These are phyloP conservation scores for Genyomyrus donnyi DNA, from an alignment of 2,113 vertebrate genomes.

Conservation along the genomic window DNA sequence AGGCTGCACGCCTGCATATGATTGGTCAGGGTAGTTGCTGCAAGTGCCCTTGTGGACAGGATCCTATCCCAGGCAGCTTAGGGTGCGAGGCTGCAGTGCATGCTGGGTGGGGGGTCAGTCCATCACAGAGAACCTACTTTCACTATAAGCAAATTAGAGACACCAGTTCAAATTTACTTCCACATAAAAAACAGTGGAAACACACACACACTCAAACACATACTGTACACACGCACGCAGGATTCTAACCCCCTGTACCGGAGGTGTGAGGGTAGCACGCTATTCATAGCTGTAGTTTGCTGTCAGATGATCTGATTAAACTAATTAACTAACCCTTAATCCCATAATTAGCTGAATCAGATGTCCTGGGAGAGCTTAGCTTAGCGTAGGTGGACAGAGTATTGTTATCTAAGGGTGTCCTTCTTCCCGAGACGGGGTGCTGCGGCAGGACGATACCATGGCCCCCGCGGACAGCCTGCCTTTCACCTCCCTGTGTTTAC, in stretches of 20 bases:
- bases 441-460: conserved; percentile 45
- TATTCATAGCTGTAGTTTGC: not conserved
- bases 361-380: not conserved
- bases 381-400: not conserved
- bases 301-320: not conserved
- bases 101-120: not conserved
- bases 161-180: not conserved
- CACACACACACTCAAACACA: not conserved
- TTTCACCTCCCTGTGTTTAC: conserved; percentile 74
- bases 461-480: conserved; percentile 67
- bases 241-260: not conserved
- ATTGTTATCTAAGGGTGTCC: not conserved
- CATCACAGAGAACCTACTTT: not conserved
- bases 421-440: conserved; percentile 15
- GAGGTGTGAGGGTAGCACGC: not conserved
- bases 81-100: too few species aligned
- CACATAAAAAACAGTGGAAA: not conserved
- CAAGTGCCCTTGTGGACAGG: not conserved
- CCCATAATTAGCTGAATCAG: not conserved
- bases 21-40: not conserved
- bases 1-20: not conserved
- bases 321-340: not conserved
- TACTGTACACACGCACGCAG: not conserved
- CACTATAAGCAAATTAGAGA: not conserved
- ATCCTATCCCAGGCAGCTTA: not conserved